Evolutionary conservation across 1,140 invertebrate species (phyloP).

Genomic region (Magallana ariakensis): DNA sequence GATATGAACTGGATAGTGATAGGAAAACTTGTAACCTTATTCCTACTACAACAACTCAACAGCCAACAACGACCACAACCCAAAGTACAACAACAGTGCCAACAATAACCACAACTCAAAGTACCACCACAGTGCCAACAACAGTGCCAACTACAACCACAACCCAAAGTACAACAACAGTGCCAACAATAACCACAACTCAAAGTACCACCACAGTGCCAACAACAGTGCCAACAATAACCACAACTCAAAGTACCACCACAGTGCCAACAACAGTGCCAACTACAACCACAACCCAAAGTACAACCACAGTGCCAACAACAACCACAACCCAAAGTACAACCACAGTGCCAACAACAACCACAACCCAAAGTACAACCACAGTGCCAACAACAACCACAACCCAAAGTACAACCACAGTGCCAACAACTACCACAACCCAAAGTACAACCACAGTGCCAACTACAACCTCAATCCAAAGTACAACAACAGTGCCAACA

Average conservation of each 20-base stretch:
- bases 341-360: not conserved
- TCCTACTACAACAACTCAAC: not conserved
- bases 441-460: too few species aligned
- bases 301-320: not conserved
- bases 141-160: too few species aligned
- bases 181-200: not conserved
- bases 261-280: not conserved
- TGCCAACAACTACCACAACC: not conserved
- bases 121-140: too few species aligned
- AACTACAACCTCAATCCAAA: not conserved
- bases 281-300: not conserved
- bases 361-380: not conserved
- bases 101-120: not conserved
- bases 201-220: not conserved
- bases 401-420: not conserved
- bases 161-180: too few species aligned
- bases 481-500: not conserved
- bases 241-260: not conserved
- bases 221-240: not conserved
- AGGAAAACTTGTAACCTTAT: conserved; percentile 24
- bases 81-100: not conserved
- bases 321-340: not conserved
- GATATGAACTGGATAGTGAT: conserved; percentile 59
- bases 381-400: not conserved
- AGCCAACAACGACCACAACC: not conserved